Evolutionary conservation across 2,113 vertebrate genomes (phyloP), one percentile per base, ranked within the genome.

Genomic region (Sterna hirundo): DNA sequence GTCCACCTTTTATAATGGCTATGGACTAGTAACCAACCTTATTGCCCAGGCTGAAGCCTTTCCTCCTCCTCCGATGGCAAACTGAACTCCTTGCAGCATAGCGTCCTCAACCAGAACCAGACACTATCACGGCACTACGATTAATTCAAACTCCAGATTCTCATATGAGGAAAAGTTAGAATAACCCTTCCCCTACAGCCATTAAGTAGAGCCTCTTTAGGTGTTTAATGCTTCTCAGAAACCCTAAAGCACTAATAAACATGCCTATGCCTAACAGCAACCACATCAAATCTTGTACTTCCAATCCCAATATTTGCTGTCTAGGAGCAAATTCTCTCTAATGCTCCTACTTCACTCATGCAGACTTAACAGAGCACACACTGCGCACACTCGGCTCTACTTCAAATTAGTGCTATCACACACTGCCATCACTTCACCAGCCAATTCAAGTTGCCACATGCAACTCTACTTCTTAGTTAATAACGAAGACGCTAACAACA

Each of bases 141-240:
- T n/a, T 21, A 82, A 85, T 34, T 57, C 57, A 40, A 75, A 61
- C 72, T 47, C 57, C 40, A 79, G 34, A 65, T n/a, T 32, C 46
- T n/a, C 3, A 0, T 1, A n/a, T 2, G 0, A 87, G 44, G 10
- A 60, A 26, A 54, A 49, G 23, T 13, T 27, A 34, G 9, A 89
- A 14, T 0, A 5, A n/a, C 25, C 47, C 60, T 64, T 30, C 22
- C 44, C 25, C 22, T 40, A 20, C 10, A 62, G 18, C 30, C 51
- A 22, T 36, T 17, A 44, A 44, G 32, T 0, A 26, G 30, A 93
- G n/a, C 8, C 29, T 29, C 68, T 86, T 47, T 21, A 7, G 4
- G 15, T 7, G 23, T 52, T 29, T 13, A 40, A 42, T 4, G 13
- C 26, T 27, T 14, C 72, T 49, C 52, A 68, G 40, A 84, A 74